Evolutionary conservation across 1,140 invertebrate species (phyloP).

Genomic region (Lucilia sericata): DNA sequence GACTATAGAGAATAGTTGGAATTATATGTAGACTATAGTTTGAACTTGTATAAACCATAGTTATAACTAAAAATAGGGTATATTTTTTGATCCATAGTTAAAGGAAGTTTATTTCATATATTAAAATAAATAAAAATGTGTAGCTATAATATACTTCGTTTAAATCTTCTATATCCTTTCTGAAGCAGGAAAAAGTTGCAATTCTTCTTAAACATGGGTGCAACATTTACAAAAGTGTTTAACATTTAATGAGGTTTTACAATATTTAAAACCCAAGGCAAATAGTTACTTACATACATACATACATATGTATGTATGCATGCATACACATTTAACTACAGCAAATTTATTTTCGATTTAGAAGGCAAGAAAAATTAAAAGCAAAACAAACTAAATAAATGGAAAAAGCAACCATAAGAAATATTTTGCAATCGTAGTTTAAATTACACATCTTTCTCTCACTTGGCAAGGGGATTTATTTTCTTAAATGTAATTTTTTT

Average conservation of each 20-base stretch:
- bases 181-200: constrained; percentile 1
- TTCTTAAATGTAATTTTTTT: neutral
- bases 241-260: constrained; percentile 29
- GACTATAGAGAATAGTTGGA: too few relatives aligned
- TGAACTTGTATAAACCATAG: too few relatives aligned
- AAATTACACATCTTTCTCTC: constrained; percentile 21
- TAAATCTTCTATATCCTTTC: too few relatives aligned
- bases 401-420: neutral
- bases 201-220: neutral
- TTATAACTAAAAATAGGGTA: too few relatives aligned
- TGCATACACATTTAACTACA: neutral
- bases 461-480: neutral
- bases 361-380: neutral
- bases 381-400: neutral
- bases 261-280: constrained; percentile 26
- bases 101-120: too few relatives aligned
- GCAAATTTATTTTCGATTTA: neutral
- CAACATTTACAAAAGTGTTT: constrained; percentile 24
- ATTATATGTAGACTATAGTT: too few relatives aligned
- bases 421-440: constrained; percentile 5
- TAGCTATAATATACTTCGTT: too few relatives aligned
- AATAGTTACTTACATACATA: neutral
- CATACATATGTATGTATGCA: neutral
- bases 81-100: too few relatives aligned
- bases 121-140: too few relatives aligned